A percentile compares a stretch with the other conserved stretches of the same genome.
Evolutionary conservation across 92 coral and sea anemone species (phyloP).

Genomic region (Siderastrea siderea): DNA sequence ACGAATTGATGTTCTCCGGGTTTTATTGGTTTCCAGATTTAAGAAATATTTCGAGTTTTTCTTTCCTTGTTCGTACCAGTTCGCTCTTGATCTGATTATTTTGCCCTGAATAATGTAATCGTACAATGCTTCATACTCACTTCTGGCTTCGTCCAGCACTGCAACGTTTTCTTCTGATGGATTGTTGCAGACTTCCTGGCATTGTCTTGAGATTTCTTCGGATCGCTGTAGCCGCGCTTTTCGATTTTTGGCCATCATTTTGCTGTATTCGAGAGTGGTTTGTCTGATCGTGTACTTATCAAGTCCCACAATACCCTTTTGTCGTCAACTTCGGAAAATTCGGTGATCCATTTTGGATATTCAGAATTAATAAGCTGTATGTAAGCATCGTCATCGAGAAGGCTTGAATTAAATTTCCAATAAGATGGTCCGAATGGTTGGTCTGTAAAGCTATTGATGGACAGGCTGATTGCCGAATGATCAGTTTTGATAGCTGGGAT

Average conservation of each 20-base stretch:
- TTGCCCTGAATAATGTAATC: too few relatives aligned
- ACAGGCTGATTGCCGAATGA: background rate
- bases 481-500: too few relatives aligned
- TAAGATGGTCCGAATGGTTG: too few relatives aligned
- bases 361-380: background rate
- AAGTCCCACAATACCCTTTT: constrained; percentile 46
- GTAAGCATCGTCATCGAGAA: constrained; percentile 25
- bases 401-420: constrained; percentile 2
- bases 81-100: too few relatives aligned
- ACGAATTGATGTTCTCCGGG: too few relatives aligned
- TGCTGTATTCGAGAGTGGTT: constrained; percentile 41
- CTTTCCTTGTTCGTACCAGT: too few relatives aligned
- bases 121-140: too few relatives aligned
- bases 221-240: constrained; percentile 1
- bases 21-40: too few relatives aligned
- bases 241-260: constrained; percentile 38
- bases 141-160: background rate
- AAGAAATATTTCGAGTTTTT: too few relatives aligned
- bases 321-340: constrained; percentile 7
- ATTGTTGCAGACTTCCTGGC: constrained; percentile 13
- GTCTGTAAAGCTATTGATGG: constrained; percentile 51
- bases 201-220: background rate
- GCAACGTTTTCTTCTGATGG: constrained; percentile 27
- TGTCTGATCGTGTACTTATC: constrained; percentile 45
- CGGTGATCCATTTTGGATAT: background rate